These are phyloP conservation scores for Anguilla rostrata DNA, from an alignment of 2,113 vertebrate genomes.

Conservation along the genomic window DNA sequence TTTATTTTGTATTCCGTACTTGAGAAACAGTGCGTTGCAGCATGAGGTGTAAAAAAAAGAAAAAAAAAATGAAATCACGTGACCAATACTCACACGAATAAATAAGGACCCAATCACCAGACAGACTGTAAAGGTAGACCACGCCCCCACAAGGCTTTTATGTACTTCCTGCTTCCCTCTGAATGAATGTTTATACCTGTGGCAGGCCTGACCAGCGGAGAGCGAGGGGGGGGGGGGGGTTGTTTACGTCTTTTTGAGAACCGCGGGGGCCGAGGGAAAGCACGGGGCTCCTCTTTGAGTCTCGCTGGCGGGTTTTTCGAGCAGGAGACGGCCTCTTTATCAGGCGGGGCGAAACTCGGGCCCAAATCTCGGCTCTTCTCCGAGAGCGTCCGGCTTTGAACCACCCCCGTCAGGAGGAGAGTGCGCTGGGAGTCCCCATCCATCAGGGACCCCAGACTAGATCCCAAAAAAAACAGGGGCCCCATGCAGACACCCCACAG, in stretches of 20 bases:
- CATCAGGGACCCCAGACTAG: neutral
- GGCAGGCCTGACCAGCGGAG: neutral
- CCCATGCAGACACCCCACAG: no score
- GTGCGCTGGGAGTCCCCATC: neutral
- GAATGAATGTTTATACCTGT: neutral
- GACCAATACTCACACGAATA: neutral
- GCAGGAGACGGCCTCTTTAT: neutral
- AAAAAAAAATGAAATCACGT: neutral
- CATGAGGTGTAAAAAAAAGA: neutral
- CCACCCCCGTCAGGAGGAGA: neutral
- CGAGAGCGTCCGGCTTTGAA: neutral
- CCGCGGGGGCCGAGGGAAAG: neutral
- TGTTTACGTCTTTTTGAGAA: neutral
- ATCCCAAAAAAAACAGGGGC: neutral
- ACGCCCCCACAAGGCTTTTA: neutral
- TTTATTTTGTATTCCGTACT: no score
- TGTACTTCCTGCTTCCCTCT: neutral
- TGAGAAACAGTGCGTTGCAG: no score
- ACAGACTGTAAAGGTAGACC: neutral
- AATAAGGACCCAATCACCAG: neutral
- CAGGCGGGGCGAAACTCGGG: neutral
- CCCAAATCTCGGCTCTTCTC: neutral
- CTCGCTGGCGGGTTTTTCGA: neutral
- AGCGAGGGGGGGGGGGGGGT: neutral
- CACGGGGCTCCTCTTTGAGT: neutral